phyloP scores from a whole-genome alignment of 1,140 invertebrate species.

The Hyles euphorbiae region DNA sequence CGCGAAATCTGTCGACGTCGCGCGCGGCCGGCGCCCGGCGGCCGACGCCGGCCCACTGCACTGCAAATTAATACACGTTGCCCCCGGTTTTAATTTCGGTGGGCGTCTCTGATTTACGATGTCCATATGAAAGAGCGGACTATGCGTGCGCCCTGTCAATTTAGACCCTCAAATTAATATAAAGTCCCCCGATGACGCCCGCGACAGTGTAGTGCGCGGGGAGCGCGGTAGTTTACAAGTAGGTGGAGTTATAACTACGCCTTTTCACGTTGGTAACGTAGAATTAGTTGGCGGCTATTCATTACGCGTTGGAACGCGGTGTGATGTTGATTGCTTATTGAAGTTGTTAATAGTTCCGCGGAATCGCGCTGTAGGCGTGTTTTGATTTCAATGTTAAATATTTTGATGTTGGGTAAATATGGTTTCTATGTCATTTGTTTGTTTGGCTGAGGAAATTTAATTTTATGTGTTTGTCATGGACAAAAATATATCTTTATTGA shows the following conservation, averaged over 20 bases:
- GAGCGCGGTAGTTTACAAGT: constrained; percentile 23
- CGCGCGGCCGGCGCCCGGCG: constrained; percentile 27
- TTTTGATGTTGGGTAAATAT: neutral
- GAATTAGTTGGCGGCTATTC: constrained; percentile 37
- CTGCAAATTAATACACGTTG: constrained; percentile 54
- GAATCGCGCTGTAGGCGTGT: constrained; percentile 1
- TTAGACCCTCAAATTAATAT: constrained; percentile 34
- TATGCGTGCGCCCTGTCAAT: constrained; percentile 51
- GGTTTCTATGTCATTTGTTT: neutral
- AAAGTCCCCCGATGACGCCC: constrained; percentile 16
- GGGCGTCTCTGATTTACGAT: constrained; percentile 59
- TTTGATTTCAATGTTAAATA: neutral
- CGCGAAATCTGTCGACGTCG: constrained; percentile 52
- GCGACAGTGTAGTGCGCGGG: constrained; percentile 6
- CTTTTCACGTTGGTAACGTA: constrained; percentile 36
- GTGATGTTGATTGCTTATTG: constrained; percentile 38
- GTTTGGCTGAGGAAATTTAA: too few relatives aligned
- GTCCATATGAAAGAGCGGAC: constrained; percentile 57
- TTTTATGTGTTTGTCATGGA: too few relatives aligned
- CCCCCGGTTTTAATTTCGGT: constrained; percentile 61
- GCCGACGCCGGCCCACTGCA: constrained; percentile 26
- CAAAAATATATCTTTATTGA: too few relatives aligned
- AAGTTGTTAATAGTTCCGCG: constrained; percentile 24
- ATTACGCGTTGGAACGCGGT: constrained; percentile 30
- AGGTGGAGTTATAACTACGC: constrained; percentile 24